A percentile compares a stretch with the other conserved stretches of the same genome.
These are phyloP conservation scores for Alviniconcha strummeri DNA, from an alignment of 2,888 invertebrate genomes.

Conservation along the genomic window DNA sequence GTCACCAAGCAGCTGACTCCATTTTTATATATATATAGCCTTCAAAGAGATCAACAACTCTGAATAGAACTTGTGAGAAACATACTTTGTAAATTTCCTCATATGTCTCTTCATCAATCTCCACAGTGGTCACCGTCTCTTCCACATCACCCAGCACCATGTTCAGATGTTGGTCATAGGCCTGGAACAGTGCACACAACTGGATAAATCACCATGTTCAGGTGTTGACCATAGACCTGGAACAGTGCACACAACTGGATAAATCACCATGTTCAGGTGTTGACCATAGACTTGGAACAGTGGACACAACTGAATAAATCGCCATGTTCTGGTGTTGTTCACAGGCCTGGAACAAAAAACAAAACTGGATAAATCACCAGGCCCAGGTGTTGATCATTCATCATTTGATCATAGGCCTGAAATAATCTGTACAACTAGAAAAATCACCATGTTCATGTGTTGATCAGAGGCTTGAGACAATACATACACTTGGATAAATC, in stretches of 20 bases:
- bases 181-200: slow-evolving; percentile 77
- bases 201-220: slow-evolving; percentile 85
- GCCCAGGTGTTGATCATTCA: too few species aligned
- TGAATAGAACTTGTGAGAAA: not conserved
- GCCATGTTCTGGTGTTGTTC: slow-evolving; percentile 98
- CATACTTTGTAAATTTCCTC: slow-evolving; percentile 94
- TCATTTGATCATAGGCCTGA: too few species aligned
- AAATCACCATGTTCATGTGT: too few species aligned
- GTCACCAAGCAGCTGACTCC: too few species aligned
- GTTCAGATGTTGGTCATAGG: slow-evolving; percentile 99
- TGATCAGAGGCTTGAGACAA: too few species aligned
- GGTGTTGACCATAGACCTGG: slow-evolving; percentile 98
- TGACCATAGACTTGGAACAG: slow-evolving; percentile 93
- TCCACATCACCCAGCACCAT: slow-evolving; percentile 99
- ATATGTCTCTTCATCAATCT: slow-evolving; percentile 98
- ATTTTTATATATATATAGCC: too few species aligned
- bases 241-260: not conserved
- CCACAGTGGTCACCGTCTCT: slow-evolving; percentile 94
- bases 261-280: slow-evolving; percentile 91
- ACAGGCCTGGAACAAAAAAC: slow-evolving; percentile 83
- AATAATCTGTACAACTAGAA: too few species aligned
- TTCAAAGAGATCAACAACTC: too few species aligned
- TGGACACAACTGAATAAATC: not conserved
- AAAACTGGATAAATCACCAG: not conserved
- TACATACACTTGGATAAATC: too few species aligned